Percentiles rank a stretch among this genome's conserved stretches.
Conservation (phyloP, 2,888 invertebrate genomes). For the Diplolepis rosae region DNA sequence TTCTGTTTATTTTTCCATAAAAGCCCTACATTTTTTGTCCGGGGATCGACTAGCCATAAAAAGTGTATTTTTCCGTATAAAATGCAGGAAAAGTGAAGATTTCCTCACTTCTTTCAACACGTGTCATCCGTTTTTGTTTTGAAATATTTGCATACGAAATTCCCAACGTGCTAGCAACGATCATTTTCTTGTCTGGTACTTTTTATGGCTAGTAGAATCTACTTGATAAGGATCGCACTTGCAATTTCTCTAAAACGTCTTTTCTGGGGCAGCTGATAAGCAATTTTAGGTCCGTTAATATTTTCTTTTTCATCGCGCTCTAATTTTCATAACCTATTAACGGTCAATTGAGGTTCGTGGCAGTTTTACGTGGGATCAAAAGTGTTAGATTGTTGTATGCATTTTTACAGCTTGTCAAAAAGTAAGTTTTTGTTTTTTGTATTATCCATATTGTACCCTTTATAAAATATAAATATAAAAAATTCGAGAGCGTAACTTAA, state of each 20-base stretch:
- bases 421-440: neutral
- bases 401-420: neutral
- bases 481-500: no score
- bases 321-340: slow-evolving; percentile 30
- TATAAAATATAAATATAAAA: no score
- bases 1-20: slow-evolving; percentile 46
- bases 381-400: neutral
- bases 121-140: neutral
- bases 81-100: neutral
- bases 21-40: neutral
- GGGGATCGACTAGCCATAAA: neutral
- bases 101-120: neutral
- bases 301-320: neutral
- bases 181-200: slow-evolving; percentile 8
- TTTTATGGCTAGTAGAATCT: neutral
- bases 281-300: neutral
- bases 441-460: neutral
- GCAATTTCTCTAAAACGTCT: neutral
- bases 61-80: neutral
- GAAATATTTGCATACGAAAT: neutral
- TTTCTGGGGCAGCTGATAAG: neutral
- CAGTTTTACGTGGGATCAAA: neutral
- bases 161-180: slow-evolving; percentile 15
- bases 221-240: neutral
- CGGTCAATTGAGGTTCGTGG: neutral